phyloP scores from a whole-genome alignment of 1,140 invertebrate species.

The Caenorhabditis tropicalis region DNA sequence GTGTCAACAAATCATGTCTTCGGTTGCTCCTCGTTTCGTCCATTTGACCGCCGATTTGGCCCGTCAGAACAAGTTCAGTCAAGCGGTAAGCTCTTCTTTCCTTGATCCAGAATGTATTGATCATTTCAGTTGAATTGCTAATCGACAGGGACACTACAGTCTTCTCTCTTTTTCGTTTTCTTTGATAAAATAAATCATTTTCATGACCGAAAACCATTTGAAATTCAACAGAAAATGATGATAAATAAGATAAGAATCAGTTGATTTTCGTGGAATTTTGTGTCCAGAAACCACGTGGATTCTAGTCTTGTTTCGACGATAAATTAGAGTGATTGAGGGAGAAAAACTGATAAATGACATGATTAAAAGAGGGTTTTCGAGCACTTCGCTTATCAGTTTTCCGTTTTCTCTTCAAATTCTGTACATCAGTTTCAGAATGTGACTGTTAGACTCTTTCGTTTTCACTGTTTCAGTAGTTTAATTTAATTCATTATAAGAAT shows the following conservation, averaged over 20 bases:
- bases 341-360: neutral
- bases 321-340: neutral
- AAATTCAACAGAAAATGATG: neutral
- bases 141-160: no score
- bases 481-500: no score
- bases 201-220: no score
- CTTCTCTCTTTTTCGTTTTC: neutral
- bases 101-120: neutral
- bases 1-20: conserved; percentile 3
- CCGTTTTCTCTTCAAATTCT: neutral
- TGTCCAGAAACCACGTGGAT: neutral
- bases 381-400: neutral
- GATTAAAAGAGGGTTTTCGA: neutral
- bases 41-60: neutral
- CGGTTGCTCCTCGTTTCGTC: neutral
- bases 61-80: neutral
- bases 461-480: no score
- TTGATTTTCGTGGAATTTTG: neutral
- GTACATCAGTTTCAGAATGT: no score
- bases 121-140: conserved; percentile 24
- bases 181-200: neutral
- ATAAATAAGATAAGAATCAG: no score
- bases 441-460: no score
- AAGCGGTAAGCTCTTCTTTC: neutral
- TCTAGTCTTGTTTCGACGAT: neutral